Percentiles rank a stretch among this genome's conserved stretches.
phyloP scores from a whole-genome alignment of 2,797 vertebrate species.

The Amphiprion clarkii region DNA sequence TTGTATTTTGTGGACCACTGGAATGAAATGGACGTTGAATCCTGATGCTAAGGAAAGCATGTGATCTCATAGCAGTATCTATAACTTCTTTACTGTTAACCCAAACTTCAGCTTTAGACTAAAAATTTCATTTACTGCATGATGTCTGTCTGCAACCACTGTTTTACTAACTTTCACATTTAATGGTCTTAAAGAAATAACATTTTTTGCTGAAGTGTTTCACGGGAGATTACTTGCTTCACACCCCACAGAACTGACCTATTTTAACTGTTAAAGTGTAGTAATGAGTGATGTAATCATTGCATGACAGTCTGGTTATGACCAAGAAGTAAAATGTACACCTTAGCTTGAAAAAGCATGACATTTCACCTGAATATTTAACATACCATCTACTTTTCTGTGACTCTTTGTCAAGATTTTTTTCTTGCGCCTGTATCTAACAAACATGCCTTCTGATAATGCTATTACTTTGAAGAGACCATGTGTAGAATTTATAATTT shows the following conservation, averaged over 20 bases:
- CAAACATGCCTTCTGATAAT: too few relatives aligned
- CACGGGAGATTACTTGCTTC: neutral
- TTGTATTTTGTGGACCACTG: slow-evolving; percentile 37
- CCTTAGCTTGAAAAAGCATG: neutral
- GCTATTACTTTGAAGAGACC: too few relatives aligned
- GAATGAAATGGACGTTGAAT: slow-evolving; percentile 44
- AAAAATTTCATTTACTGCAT: neutral
- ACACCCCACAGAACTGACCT: neutral
- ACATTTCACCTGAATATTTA: neutral
- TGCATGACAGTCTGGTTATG: neutral
- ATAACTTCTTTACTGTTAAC: slow-evolving; percentile 26
- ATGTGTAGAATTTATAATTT: neutral
- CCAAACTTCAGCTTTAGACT: neutral
- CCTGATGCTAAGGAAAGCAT: slow-evolving; percentile 38
- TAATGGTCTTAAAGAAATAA: neutral
- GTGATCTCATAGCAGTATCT: slow-evolving; percentile 28
- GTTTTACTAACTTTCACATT: slow-evolving; percentile 3
- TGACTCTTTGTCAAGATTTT: too few relatives aligned
- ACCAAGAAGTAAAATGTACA: neutral
- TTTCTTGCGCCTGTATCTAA: too few relatives aligned
- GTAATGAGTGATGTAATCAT: neutral
- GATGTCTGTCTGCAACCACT: neutral
- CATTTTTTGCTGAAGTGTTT: neutral
- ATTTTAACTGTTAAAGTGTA: slow-evolving; percentile 1
- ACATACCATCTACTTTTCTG: neutral